Evolutionary conservation across 1,140 invertebrate species (phyloP).

Genomic region (Meloidogyne exigua): DNA sequence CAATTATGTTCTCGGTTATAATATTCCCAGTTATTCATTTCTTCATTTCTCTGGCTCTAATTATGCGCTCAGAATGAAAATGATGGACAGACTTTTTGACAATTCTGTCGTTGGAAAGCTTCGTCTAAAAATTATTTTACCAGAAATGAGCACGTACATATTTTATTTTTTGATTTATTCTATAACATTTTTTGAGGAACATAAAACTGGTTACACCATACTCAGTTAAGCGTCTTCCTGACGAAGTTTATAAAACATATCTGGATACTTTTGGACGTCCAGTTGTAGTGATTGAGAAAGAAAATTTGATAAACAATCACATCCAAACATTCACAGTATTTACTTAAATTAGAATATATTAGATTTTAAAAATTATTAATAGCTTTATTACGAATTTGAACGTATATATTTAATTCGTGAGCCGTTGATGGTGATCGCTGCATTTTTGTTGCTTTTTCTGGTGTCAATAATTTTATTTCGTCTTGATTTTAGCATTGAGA

Average conservation of each 20-base stretch:
- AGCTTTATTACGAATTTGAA: conserved; percentile 84
- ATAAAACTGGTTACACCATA: conserved; percentile 82
- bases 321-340: conserved; percentile 79
- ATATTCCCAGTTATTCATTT: conserved; percentile 90
- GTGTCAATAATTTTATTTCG: conserved; percentile 88
- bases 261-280: conserved; percentile 88
- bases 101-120: conserved; percentile 89
- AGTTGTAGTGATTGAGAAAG: conserved; percentile 80
- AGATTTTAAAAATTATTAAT: conserved; percentile 32
- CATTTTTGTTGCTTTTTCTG: conserved; percentile 85
- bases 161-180: background rate
- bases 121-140: conserved; percentile 85
- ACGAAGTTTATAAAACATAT: conserved; percentile 85
- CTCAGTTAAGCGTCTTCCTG: conserved; percentile 73
- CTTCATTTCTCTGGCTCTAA: conserved; percentile 69
- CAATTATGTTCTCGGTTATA: conserved; percentile 92
- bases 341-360: conserved; percentile 23
- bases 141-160: conserved; percentile 77
- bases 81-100: conserved; percentile 92
- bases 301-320: conserved; percentile 89
- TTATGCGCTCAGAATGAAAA: conserved; percentile 81
- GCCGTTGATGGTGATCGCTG: conserved; percentile 80
- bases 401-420: conserved; percentile 80
- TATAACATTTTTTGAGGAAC: conserved; percentile 67
- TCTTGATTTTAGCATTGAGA: conserved; percentile 79